phyloP scores from a whole-genome alignment of 2,797 vertebrate genomes.

The Xenopus petersii region DNA sequence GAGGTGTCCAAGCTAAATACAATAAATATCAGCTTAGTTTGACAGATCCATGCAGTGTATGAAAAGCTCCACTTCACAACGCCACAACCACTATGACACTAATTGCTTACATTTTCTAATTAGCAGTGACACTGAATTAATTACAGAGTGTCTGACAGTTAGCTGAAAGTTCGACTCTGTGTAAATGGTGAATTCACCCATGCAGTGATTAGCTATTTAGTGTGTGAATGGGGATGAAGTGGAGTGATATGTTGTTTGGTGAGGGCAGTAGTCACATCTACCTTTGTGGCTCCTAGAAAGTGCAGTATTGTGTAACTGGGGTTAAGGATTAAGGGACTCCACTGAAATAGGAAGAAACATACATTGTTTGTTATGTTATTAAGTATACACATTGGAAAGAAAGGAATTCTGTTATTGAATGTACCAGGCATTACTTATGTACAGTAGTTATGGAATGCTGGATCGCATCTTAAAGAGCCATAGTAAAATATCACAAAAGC shows the following conservation, averaged over 20 bases:
- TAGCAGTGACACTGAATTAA: slow-evolving; percentile 39
- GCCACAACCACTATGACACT: slow-evolving; percentile 39
- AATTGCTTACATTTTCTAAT: slow-evolving; percentile 17
- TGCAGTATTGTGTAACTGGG: slow-evolving; percentile 99
- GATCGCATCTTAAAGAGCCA: too few species aligned
- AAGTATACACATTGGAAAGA: not conserved
- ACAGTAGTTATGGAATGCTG: too few species aligned
- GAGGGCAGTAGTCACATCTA: slow-evolving; percentile 66
- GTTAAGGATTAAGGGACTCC: slow-evolving; percentile 98
- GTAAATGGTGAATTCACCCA: slow-evolving; percentile 50
- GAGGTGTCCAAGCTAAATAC: slow-evolving; percentile 45
- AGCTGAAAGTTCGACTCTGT: slow-evolving; percentile 31
- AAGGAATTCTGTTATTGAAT: too few species aligned
- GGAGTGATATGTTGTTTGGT: slow-evolving; percentile 57
- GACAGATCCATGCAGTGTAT: slow-evolving; percentile 60
- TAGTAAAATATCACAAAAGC: too few species aligned
- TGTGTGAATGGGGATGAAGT: slow-evolving; percentile 55
- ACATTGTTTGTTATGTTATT: slow-evolving; percentile 52
- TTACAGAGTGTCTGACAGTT: slow-evolving; percentile 44
- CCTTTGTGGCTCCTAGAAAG: slow-evolving; percentile 98
- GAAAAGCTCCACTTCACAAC: slow-evolving; percentile 46
- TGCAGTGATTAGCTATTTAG: slow-evolving; percentile 53
- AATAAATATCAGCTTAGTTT: slow-evolving; percentile 49
- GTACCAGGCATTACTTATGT: too few species aligned
- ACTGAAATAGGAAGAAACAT: slow-evolving; percentile 84